Evolutionary conservation across 2,888 invertebrate species (phyloP), one percentile per base, ranked within the genome.

Genomic region (Idaea biselata): DNA sequence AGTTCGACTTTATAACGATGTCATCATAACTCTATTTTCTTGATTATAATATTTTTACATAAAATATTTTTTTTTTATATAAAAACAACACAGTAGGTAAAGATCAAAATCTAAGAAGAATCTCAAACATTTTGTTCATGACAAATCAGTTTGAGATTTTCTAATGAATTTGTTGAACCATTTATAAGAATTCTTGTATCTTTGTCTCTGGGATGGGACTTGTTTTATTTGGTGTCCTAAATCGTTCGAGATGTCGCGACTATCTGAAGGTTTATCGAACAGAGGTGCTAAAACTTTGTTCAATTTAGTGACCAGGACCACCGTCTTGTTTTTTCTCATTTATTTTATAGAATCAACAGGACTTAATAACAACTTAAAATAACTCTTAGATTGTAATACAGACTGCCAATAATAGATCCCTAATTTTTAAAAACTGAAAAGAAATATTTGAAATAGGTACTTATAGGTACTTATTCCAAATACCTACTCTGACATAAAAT

Each of bases 141-240:
- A 88, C 89, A 87, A 89, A 89, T 88, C 89, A 77, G 81, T 80
- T 63, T 70, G 60, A 63, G 67, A 68, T 71, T 68, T 78, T 81
- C 79, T 82, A 83, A 87, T 89, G 84, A 87, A 88, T 86, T 84
- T 84, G 88, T 88, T 73, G 73, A 67, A 78, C 78, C 73, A 73
- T 71, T 77, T 70, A 68, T 77, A 70, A 71, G 77, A 81, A 74
- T 71, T 74, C 75, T 72, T 79, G 87, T 84, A 89, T 88, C 75
- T 76, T 63, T 69, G 75, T 44, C 44, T 44, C 14, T 44, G 44
- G 33, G 33, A 44, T 8, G 44, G 14, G 44, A 1, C 44, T 44
- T 44, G 11, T 82, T 83, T 83, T 80, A 68, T 84, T 84, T 83
- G 78, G 69, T 63, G 71, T 66, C 72, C 79, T 78, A 77, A 83